Percentiles rank a stretch among this genome's conserved stretches.
phyloP scores from a whole-genome alignment of 2,888 invertebrate genomes.

The Lithophane ornitopus region DNA sequence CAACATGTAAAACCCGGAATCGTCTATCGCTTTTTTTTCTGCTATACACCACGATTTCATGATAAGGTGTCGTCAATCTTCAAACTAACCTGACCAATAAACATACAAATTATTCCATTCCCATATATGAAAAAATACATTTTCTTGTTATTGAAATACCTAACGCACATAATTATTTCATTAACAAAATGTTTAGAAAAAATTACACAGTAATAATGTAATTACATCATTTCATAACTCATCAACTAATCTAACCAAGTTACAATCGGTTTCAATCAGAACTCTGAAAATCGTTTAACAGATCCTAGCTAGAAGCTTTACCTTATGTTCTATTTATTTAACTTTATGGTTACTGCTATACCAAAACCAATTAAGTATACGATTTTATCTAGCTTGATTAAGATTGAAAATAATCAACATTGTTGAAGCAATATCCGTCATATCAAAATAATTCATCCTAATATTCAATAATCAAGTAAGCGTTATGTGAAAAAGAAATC shows the following conservation, averaged over 20 bases:
- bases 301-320: background rate
- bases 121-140: background rate
- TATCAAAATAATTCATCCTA: background rate
- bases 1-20: background rate
- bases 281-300: slow-evolving; percentile 14
- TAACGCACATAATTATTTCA: background rate
- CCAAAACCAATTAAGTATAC: background rate
- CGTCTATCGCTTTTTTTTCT: background rate
- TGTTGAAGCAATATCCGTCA: background rate
- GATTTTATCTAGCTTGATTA: background rate
- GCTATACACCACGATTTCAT: background rate
- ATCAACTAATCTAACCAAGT: background rate
- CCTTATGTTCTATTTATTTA: slow-evolving; percentile 10
- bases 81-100: background rate
- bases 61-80: background rate
- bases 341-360: slow-evolving; percentile 7
- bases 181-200: background rate
- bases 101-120: background rate
- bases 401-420: slow-evolving; percentile 1
- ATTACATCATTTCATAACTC: background rate
- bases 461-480: background rate
- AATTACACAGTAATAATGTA: too few relatives aligned
- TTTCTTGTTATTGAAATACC: background rate
- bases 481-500: background rate
- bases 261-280: slow-evolving; percentile 14